phyloP scores from a whole-genome alignment of 1,140 invertebrate species.

The Leptestheria dahalacensis region DNA sequence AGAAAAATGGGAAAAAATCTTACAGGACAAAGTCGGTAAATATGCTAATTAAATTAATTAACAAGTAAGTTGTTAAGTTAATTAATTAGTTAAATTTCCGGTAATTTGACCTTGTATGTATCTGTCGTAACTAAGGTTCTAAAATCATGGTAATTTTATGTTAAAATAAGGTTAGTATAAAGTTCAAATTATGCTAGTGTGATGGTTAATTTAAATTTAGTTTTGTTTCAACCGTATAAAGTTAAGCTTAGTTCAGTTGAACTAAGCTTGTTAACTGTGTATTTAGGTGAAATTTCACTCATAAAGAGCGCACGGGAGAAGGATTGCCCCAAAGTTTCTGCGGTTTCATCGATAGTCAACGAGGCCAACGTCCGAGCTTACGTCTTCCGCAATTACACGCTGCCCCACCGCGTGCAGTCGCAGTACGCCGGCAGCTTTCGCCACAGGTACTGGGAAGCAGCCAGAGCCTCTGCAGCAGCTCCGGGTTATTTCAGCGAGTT shows the following conservation, averaged over 20 bases:
- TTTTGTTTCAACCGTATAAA: too few relatives aligned
- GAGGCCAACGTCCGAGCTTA: constrained; percentile 60
- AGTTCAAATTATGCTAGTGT: too few relatives aligned
- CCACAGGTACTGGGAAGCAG: constrained; percentile 69
- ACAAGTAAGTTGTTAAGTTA: not conserved
- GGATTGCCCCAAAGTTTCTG: constrained; percentile 49
- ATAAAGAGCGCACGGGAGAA: constrained; percentile 45
- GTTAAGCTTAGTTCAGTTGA: too few relatives aligned
- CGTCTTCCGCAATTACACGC: constrained; percentile 77
- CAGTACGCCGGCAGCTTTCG: constrained; percentile 62
- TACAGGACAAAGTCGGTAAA: constrained; percentile 49
- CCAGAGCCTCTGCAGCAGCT: constrained; percentile 78
- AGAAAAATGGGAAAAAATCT: constrained; percentile 61
- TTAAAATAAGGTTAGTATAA: too few relatives aligned
- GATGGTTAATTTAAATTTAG: too few relatives aligned
- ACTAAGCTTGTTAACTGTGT: not conserved
- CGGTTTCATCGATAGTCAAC: constrained; percentile 69
- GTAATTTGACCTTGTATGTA: too few relatives aligned
- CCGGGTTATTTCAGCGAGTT: constrained; percentile 86
- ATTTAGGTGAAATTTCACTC: constrained; percentile 35
- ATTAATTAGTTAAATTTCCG: too few relatives aligned
- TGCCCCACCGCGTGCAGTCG: constrained; percentile 53
- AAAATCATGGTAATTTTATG: too few relatives aligned
- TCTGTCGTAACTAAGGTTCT: too few relatives aligned
- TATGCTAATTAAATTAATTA: not conserved